A percentile compares a stretch with the other conserved stretches of the same genome.
Evolutionary conservation across 2,888 invertebrate species (phyloP).

Genomic region (Drosophila quinaria): DNA sequence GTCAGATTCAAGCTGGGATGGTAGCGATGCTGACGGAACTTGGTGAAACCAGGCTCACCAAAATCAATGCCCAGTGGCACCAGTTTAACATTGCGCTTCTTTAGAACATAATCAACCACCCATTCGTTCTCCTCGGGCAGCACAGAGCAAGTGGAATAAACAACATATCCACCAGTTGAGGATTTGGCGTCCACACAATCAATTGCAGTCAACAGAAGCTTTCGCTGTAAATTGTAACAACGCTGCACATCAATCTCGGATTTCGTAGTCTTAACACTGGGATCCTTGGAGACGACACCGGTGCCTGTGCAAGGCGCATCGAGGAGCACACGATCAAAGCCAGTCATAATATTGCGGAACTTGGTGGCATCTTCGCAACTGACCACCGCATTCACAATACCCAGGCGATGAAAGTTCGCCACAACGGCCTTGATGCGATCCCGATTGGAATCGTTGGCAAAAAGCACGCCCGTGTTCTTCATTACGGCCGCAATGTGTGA

Average conservation of each 20-base stretch:
- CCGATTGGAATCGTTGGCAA: slow-evolving; percentile 97
- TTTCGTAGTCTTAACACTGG: slow-evolving; percentile 96
- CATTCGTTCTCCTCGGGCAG: slow-evolving; percentile 99
- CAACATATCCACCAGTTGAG: slow-evolving; percentile 96
- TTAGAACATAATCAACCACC: slow-evolving; percentile 97
- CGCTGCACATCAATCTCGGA: slow-evolving; percentile 95
- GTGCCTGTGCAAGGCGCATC: slow-evolving; percentile 99
- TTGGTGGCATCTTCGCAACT: slow-evolving; percentile 95
- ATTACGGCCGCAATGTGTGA: slow-evolving; percentile 98
- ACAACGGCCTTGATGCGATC: slow-evolving; percentile 96
- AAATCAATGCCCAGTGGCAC: slow-evolving; percentile 97
- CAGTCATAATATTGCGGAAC: slow-evolving; percentile 93
- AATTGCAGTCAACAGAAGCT: slow-evolving; percentile 97
- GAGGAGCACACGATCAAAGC: slow-evolving; percentile 97
- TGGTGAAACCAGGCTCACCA: slow-evolving; percentile 97
- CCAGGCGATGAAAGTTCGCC: slow-evolving; percentile 98
- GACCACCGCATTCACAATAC: slow-evolving; percentile 96
- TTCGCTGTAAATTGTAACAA: slow-evolving; percentile 96
- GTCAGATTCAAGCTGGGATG: slow-evolving; percentile 96
- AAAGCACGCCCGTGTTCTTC: slow-evolving; percentile 98
- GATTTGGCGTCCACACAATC: slow-evolving; percentile 98
- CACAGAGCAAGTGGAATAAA: slow-evolving; percentile 99
- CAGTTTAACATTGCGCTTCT: slow-evolving; percentile 96
- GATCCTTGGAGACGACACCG: slow-evolving; percentile 99
- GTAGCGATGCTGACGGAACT: slow-evolving; percentile 93